Percentiles rank a stretch among this genome's conserved stretches.
Conservation (phyloP, 2,797 vertebrate species). For the Silurus lanzhouensis region DNA sequence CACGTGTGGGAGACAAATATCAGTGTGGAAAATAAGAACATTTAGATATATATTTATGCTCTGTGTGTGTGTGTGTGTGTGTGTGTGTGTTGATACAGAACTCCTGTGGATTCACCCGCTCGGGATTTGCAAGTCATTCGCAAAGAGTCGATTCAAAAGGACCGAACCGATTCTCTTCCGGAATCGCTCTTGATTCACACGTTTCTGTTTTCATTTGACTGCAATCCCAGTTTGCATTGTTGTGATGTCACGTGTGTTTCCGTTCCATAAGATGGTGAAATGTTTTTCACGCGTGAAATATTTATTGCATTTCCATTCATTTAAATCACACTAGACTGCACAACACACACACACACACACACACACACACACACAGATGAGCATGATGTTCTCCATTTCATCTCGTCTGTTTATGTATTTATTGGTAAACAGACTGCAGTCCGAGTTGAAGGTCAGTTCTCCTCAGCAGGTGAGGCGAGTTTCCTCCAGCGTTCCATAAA, state of each 20-base stretch:
- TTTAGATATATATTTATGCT: background rate
- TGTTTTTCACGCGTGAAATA: background rate
- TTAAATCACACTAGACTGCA: background rate
- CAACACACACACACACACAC: background rate
- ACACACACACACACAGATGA: no score
- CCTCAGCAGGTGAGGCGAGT: no score
- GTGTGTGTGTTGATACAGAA: no score
- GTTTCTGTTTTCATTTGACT: no score
- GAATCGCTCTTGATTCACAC: no score
- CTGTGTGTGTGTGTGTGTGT: no score
- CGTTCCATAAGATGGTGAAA: background rate
- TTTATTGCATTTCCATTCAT: background rate
- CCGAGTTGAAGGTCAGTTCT: no score
- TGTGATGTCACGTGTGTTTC: background rate
- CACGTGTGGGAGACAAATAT: slow-evolving; percentile 6
- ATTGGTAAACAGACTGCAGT: no score
- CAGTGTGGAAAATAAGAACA: background rate
- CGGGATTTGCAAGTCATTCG: background rate
- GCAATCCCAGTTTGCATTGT: no score
- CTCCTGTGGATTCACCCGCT: background rate
- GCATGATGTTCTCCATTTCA: no score
- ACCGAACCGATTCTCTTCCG: background rate
- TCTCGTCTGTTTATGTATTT: no score
- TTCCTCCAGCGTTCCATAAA: background rate
- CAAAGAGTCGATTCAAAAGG: background rate